phyloP scores from a whole-genome alignment of 37 sponge, comb jelly and placozoan species.

The Halisarca cf. caerulea region DNA sequence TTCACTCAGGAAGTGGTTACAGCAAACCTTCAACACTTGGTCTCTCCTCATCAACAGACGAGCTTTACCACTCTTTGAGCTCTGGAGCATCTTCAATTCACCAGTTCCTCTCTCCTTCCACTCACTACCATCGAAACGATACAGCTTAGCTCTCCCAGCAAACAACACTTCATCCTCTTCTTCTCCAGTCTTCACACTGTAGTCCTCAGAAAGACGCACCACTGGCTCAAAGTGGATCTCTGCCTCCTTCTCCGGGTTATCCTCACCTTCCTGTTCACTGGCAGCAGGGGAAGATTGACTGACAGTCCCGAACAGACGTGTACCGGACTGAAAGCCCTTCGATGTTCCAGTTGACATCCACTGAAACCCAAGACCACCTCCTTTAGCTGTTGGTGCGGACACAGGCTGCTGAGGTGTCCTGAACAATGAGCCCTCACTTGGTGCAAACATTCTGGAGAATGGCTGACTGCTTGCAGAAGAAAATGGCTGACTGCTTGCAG shows the following conservation, averaged over 20 bases:
- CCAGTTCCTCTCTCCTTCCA: conserved; percentile 99
- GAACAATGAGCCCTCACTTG: too few relatives aligned
- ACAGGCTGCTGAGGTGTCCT: too few relatives aligned
- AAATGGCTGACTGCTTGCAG: background rate
- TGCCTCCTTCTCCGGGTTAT: conserved; percentile 64
- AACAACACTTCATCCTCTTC: conserved; percentile 77
- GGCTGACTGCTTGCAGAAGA: too few relatives aligned
- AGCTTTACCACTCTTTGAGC: conserved; percentile 53
- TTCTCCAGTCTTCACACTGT: conserved; percentile 65
- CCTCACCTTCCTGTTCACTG: conserved; percentile 42
- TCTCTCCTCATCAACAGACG: conserved; percentile 93
- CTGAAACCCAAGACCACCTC: background rate
- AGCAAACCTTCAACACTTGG: conserved; percentile 91
- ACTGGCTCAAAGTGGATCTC: conserved; percentile 87
- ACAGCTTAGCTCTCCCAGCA: conserved; percentile 76
- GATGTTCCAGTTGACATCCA: background rate
- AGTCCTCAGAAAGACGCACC: conserved; percentile 70
- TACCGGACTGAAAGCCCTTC: conserved; percentile 56
- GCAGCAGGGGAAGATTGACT: background rate
- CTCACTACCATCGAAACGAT: conserved; percentile 74
- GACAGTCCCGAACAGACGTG: conserved; percentile 33
- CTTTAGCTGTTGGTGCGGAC: background rate
- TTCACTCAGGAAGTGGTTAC: conserved; percentile 84
- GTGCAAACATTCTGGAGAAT: too few relatives aligned
- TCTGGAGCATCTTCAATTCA: conserved; percentile 79